Base-by-base conservation (phyloP, 1,140 invertebrate species). In the Lepidurus arcticus region DNA sequence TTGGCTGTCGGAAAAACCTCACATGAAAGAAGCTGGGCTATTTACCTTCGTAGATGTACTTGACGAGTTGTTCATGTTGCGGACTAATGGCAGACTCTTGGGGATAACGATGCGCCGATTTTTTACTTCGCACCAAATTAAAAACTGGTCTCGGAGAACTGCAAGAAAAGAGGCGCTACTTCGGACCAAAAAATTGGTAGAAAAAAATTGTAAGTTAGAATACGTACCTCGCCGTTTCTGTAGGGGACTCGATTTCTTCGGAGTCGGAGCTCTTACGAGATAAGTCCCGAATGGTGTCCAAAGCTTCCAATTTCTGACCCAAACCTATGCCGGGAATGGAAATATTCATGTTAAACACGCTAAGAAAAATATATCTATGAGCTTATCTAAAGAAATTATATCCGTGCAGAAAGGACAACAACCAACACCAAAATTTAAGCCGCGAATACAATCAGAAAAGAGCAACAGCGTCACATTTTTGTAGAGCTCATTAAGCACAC, bases 41-140 rank as follows among this genome's bases (percentile, higher is more conserved):
- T 88, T 88, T 86, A 91, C 90, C 90, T 85, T 91, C 90, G 84
- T 90, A 88, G 81, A 92, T 89, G 85, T 88, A 92, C 86, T 89
- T 91, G 83, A 92, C 91, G 75, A 92, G 88, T 85, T 91, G 90
- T 82, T 91, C 90, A 82, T 92, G 90, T 80, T 92, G 89, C 75
- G 90, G 90, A 77, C 88, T 90, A 73, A 92, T 81, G 90, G 89
- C 79, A 87, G 87, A 84, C 87, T 88, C 87, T 88, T 88, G 84
- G 87, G 88, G 84, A 84, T 87, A 82, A 76, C 75, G 45, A 42
- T 53, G 34, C 74, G 85, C 84, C 84, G 86, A 89, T 84, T 87
- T 90, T 88, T 90, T 91, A 75, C 89, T 89, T 87, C 90, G 91
- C 82, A 88, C 88, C 74, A 79, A 78, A 84, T 91, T 89, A 84